Base-by-base conservation (phyloP, 2,113 vertebrate species). In the Romanogobio albipinnatus region DNA sequence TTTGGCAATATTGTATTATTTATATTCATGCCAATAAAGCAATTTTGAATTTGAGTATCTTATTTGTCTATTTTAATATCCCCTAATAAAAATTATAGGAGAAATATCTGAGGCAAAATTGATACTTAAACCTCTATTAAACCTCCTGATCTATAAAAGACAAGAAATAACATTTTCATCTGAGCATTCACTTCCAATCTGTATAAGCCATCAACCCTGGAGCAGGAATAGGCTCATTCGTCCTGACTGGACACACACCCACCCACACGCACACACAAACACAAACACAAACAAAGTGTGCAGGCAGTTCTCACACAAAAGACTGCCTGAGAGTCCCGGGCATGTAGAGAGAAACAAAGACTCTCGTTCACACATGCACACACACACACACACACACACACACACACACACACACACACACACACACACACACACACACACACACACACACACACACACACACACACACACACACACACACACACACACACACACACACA, bases 251-350 rank as follows among this genome's bases (percentile, higher is more conserved):
- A 62, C 56, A 64, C 1, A 64, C 58, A 64, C 58, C 39, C 22
- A 64, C 77, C 29, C 29, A 29, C 29, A 29, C 29, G 29, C 29
- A 29, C 29, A 29, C 29, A 29, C n/a, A n/a, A n/a, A n/a, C 29
- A 29, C 29, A 29, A 29, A 24, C 36, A 56, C 19, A 0, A 2
- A 13, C 47, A n/a, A 11, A 78, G 51, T n/a, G 13, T 22, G 24
- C 19, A 70, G 43, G 62, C 70, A 86, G 77, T 45, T 64, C 74
- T 71, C 47, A 51, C 39, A 73, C 64, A 83, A 79, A 86, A 58
- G 10, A 76, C 74, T 66, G 24, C 58, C 45, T 15, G 22, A 2
- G 51, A 76, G 61, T 61, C 36, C 74, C 15, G 47, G n/a, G 36
- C 71, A 75, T 71, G 66, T 66, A 79, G 62, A 58, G 73, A 26